A percentile compares a stretch with the other conserved stretches of the same genome.
Evolutionary conservation across 1,140 invertebrate species (phyloP).

Genomic region (Pogonomyrmex californicus): DNA sequence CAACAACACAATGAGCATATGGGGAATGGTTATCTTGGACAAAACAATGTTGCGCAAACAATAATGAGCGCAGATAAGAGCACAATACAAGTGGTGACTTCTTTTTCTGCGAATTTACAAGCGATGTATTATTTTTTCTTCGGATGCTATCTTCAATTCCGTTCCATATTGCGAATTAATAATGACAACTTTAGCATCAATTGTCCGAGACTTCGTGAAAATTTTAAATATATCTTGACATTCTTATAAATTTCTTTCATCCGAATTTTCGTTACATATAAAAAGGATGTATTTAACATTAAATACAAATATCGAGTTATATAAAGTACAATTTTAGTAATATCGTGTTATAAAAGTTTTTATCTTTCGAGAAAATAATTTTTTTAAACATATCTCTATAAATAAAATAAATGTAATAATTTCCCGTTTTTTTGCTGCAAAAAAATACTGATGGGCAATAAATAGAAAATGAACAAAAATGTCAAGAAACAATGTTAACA

Average conservation of each 20-base stretch:
- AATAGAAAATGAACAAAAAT: background rate
- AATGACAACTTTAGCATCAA: background rate
- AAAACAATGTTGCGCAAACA: conserved; percentile 79
- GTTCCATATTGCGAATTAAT: background rate
- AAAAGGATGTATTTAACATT: background rate
- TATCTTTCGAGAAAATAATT: background rate
- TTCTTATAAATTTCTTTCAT: background rate
- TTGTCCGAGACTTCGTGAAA: background rate
- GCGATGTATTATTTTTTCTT: conserved; percentile 41
- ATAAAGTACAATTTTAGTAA: conserved; percentile 20
- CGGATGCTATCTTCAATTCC: background rate
- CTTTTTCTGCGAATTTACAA: conserved; percentile 25
- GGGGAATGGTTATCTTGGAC: conserved; percentile 75
- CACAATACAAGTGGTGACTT: conserved; percentile 41
- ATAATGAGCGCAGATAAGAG: conserved; percentile 74
- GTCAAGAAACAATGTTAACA: background rate
- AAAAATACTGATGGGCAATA: background rate
- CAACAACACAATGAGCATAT: conserved; percentile 61
- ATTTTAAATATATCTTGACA: background rate
- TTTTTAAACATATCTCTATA: background rate
- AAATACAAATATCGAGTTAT: background rate
- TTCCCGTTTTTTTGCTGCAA: background rate
- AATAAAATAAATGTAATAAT: background rate
- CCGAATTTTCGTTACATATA: background rate
- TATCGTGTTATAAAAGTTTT: background rate